phyloP scores from a whole-genome alignment of 2,888 invertebrate species.

The Tuta absoluta region DNA sequence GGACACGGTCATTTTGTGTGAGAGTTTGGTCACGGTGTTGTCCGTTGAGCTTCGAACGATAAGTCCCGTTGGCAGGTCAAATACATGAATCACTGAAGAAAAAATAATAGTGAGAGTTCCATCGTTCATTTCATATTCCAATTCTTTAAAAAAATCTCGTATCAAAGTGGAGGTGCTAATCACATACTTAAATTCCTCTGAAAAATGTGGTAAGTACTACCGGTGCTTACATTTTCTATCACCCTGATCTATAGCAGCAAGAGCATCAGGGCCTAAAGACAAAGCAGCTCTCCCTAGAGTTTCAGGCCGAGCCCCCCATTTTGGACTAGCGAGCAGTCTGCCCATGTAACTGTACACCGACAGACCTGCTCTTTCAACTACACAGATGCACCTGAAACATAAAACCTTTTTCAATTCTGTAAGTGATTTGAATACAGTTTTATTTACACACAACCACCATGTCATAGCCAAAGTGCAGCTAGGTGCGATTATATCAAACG shows the following conservation, averaged over 20 bases:
- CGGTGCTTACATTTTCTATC: conserved; percentile 87
- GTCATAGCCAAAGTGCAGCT: no score
- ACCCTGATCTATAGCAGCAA: conserved; percentile 91
- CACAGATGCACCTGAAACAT: conserved; percentile 88
- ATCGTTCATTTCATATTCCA: no score
- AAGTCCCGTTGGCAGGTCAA: conserved; percentile 87
- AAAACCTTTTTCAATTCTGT: not conserved
- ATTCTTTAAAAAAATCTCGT: no score
- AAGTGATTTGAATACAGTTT: not conserved
- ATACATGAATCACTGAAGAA: conserved; percentile 87
- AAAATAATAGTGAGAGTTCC: no score
- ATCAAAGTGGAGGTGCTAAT: no score
- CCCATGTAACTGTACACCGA: conserved; percentile 97
- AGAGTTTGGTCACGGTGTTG: conserved; percentile 86
- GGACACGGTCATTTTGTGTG: conserved; percentile 89
- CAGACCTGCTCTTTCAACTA: conserved; percentile 91
- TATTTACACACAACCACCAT: no score
- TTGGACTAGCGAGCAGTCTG: conserved; percentile 90
- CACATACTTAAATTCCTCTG: not conserved
- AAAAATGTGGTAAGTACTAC: not conserved
- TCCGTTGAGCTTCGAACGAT: conserved; percentile 86
- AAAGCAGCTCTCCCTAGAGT: conserved; percentile 88
- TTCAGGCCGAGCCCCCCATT: conserved; percentile 93
- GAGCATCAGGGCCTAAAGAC: conserved; percentile 91
- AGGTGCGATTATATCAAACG: no score